Evolutionary conservation across 2,797 vertebrate species (phyloP).

Genomic region (Gastrophryne carolinensis): DNA sequence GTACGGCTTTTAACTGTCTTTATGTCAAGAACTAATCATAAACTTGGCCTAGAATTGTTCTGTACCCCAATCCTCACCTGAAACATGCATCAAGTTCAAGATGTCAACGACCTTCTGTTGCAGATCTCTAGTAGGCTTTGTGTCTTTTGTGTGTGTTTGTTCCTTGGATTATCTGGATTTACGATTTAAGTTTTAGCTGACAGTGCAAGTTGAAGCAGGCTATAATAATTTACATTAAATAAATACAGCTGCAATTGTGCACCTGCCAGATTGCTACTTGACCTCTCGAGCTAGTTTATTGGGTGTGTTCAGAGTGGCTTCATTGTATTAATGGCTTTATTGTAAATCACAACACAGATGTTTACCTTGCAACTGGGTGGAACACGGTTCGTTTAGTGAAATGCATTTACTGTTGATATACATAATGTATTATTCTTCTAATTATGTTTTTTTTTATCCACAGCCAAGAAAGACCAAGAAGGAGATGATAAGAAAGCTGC

Average conservation of each 20-base stretch:
- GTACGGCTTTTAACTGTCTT: too few relatives aligned
- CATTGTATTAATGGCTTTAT: background rate
- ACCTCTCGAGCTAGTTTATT: background rate
- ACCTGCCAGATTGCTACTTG: background rate
- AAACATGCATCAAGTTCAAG: too few relatives aligned
- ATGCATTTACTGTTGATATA: background rate
- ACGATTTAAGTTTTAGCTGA: background rate
- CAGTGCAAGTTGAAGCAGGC: background rate
- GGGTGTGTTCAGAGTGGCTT: background rate
- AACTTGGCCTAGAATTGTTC: too few relatives aligned
- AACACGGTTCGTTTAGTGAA: too few relatives aligned
- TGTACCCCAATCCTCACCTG: too few relatives aligned
- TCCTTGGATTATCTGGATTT: too few relatives aligned
- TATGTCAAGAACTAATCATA: too few relatives aligned
- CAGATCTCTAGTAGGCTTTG: too few relatives aligned
- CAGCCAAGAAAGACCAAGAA: constrained; percentile 81
- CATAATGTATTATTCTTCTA: background rate
- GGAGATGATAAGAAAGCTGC: constrained; percentile 74
- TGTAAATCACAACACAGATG: background rate
- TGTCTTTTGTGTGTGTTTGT: too few relatives aligned
- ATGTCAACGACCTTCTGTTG: too few relatives aligned
- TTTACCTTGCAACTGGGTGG: background rate
- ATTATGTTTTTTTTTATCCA: constrained; percentile 41
- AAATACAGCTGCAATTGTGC: background rate
- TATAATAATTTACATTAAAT: background rate